Evolutionary conservation across 2,888 invertebrate genomes (phyloP).

Genomic region (Andrena camellia): DNA sequence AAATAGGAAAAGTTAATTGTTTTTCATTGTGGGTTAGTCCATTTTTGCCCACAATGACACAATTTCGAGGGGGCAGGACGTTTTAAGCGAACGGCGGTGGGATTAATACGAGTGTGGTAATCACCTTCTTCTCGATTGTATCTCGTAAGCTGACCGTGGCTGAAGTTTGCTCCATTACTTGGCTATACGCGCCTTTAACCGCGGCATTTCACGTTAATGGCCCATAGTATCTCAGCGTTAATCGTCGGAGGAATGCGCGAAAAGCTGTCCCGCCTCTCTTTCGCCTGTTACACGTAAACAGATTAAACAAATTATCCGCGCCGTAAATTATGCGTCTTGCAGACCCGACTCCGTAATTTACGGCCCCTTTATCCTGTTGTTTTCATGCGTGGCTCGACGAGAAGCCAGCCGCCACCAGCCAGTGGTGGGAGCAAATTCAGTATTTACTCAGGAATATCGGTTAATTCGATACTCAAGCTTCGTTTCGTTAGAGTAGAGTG

Average conservation of each 20-base stretch:
- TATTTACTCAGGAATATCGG: no score
- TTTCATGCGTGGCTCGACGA: not conserved
- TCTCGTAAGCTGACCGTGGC: constrained; percentile 45
- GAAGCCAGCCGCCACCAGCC: no score
- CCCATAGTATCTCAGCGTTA: constrained; percentile 42
- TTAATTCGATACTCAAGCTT: no score
- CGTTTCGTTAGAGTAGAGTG: no score
- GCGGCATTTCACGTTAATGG: constrained; percentile 47
- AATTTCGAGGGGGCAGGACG: not conserved
- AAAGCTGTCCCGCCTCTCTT: constrained; percentile 29
- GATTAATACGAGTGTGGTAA: constrained; percentile 52
- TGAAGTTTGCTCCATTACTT: constrained; percentile 37
- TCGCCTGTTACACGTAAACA: constrained; percentile 1
- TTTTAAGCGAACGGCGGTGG: constrained; percentile 15
- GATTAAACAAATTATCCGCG: not conserved
- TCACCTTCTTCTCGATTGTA: constrained; percentile 50
- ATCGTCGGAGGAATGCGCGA: constrained; percentile 26
- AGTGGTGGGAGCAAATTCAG: no score
- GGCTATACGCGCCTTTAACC: constrained; percentile 23
- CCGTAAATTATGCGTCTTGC: constrained; percentile 18
- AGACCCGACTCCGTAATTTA: not conserved
- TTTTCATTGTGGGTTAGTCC: not conserved
- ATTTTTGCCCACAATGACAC: not conserved
- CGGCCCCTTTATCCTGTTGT: not conserved
- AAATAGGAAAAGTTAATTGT: no score